Conservation (phyloP, 2,888 invertebrate species). For the Limenitis camilla region DNA sequence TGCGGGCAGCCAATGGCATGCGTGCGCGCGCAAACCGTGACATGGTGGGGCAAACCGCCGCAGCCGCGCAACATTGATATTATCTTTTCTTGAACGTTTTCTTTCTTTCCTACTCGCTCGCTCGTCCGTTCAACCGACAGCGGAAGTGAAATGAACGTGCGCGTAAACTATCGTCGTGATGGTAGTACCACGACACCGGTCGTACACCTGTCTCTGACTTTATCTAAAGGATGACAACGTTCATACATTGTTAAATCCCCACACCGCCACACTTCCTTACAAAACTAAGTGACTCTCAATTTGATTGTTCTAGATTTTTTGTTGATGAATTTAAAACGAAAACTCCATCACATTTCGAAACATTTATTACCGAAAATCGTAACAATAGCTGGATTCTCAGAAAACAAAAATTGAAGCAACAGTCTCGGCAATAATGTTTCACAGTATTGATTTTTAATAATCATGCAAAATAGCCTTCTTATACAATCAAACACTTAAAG, state of each 20-base stretch:
- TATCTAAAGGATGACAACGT: neutral
- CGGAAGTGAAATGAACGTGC: slow-evolving; percentile 71
- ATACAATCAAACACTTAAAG: slow-evolving; percentile 8
- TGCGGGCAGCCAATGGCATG: slow-evolving; percentile 44
- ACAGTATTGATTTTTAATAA: slow-evolving; percentile 20
- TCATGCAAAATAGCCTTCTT: slow-evolving; percentile 4
- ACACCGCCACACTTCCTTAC: too few species aligned
- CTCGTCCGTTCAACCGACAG: slow-evolving; percentile 65
- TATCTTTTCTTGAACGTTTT: slow-evolving; percentile 69
- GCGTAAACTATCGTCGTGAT: slow-evolving; percentile 55
- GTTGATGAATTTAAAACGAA: slow-evolving; percentile 1
- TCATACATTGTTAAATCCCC: neutral
- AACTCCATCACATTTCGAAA: slow-evolving; percentile 10
- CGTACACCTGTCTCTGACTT: slow-evolving; percentile 26
- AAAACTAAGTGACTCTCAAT: neutral
- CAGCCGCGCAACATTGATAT: slow-evolving; percentile 48
- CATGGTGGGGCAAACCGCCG: slow-evolving; percentile 51
- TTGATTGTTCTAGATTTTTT: neutral
- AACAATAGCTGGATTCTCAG: slow-evolving; percentile 23
- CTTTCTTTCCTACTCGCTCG: slow-evolving; percentile 61
- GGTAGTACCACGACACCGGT: slow-evolving; percentile 24
- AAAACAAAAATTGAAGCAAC: slow-evolving; percentile 24
- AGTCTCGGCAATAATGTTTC: slow-evolving; percentile 24
- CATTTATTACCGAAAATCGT: slow-evolving; percentile 21
- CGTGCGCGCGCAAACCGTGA: slow-evolving; percentile 56